Base-by-base conservation (phyloP, 2,113 vertebrate species). In the Notechis scutatus region DNA sequence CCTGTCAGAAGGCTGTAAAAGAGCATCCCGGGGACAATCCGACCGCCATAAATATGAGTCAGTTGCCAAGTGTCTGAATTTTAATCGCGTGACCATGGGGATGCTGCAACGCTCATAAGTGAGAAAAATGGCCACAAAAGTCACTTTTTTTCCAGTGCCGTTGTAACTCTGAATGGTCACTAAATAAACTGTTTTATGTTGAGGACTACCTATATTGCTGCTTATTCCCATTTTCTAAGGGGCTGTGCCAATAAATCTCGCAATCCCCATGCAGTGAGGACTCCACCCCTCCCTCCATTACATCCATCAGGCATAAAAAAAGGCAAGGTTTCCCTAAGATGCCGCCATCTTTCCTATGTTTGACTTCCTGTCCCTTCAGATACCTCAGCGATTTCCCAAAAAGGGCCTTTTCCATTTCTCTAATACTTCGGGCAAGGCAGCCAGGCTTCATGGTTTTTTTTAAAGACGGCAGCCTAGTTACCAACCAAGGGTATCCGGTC, bases 101-200 rank as follows among this genome's bases (percentile, higher is more conserved):
- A 26, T 59, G 57, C 3, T 0, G 2, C 23, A 59, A 59, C 0
- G 2, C 7, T 59, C 23, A 0, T 59, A 59, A 59, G 23, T 3
- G 57, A 26, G 57, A 59, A 59, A 10, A 26, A 59, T 10, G 57
- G 57, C 10, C 57, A 59, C 57, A 57, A 45, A 45, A 57, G 23
- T 10, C 23, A 59, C 57, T 10, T 59, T 59, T 59, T 59, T 26
- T 26, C 57, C 57, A 59, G 8, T 59, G 23, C 23, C 8, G 23
- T 59, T 26, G 23, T 59, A 24, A 26, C 23, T 59, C 10, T 59
- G 57, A 59, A 9, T 0, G 1, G 57, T 59, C 57, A 59, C 8
- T 59, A 59, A 59, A 10, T 59, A 23, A 59, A 59, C 23, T 26
- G 23, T 26, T 9, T 8, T 59, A 59, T 5, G 7, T 59, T 1